Evolutionary conservation across 2,113 vertebrate species (phyloP).

Genomic region (Podilymbus podiceps): DNA sequence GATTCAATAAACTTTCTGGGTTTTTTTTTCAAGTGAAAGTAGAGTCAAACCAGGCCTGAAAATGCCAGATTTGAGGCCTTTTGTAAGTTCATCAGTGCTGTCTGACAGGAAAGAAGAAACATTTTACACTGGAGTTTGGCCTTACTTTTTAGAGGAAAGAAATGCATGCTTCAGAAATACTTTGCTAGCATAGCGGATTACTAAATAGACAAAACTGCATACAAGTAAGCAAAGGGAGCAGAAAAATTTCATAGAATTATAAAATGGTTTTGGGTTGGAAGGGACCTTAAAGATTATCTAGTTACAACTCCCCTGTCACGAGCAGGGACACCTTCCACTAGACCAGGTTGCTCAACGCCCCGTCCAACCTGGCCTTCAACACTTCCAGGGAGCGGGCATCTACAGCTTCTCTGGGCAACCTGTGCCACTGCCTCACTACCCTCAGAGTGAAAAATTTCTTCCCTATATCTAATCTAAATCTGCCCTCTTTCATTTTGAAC

Average conservation of each 20-base stretch:
- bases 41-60: not conserved
- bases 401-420: too few relatives aligned
- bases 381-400: too few relatives aligned
- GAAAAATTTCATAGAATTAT: not conserved
- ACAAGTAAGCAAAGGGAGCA: not conserved
- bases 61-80: not conserved
- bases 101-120: not conserved
- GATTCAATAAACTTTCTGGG: not conserved
- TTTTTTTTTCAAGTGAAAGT: not conserved
- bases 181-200: not conserved
- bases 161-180: not conserved
- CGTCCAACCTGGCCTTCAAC: too few relatives aligned
- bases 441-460: too few relatives aligned
- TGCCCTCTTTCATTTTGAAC: too few relatives aligned
- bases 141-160: not conserved
- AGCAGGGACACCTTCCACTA: too few relatives aligned
- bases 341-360: too few relatives aligned
- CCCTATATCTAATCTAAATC: too few relatives aligned
- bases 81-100: not conserved
- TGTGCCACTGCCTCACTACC: too few relatives aligned
- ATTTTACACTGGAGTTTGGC: not conserved
- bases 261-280: too few relatives aligned
- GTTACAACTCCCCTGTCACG: too few relatives aligned
- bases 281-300: too few relatives aligned
- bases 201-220: not conserved